Evolutionary conservation across 2,797 vertebrate species (phyloP).

Genomic region (Melanitta fusca): DNA sequence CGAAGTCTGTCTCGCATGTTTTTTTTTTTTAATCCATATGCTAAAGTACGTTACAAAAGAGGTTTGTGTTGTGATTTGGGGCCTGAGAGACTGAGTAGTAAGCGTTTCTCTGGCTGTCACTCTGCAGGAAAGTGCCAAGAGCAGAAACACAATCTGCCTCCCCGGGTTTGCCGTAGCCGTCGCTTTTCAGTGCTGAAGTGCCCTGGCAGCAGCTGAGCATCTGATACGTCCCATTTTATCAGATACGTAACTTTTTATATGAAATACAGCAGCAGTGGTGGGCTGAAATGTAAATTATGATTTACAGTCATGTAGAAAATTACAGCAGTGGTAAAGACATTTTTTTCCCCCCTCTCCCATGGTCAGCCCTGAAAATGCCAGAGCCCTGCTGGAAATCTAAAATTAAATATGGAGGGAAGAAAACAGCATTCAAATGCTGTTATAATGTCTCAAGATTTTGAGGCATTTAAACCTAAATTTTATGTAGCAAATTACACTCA

Average conservation of each 20-base stretch:
- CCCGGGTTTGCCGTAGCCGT: background rate
- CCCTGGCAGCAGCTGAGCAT: background rate
- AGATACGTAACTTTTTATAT: background rate
- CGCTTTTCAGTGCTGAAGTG: background rate
- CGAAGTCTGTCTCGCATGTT: fast-evolving
- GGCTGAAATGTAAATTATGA: background rate
- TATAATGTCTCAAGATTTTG: background rate
- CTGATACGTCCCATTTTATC: fast-evolving
- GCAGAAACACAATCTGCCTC: background rate
- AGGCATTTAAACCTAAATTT: background rate
- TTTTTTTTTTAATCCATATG: background rate
- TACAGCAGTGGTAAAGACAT: background rate
- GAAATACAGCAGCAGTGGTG: background rate
- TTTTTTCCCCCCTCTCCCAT: background rate
- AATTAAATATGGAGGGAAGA: background rate
- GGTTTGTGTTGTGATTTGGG: background rate
- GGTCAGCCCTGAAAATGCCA: background rate
- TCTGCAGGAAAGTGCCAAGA: background rate
- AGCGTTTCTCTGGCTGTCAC: background rate
- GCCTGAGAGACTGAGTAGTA: background rate
- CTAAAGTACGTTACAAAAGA: background rate
- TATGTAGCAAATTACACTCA: background rate
- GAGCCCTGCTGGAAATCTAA: background rate
- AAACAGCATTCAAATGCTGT: background rate
- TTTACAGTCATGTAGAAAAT: background rate